A percentile compares a stretch with the other conserved stretches of the same genome.
phyloP scores from a whole-genome alignment of 2,113 vertebrate species.

The Diglossa brunneiventris region DNA sequence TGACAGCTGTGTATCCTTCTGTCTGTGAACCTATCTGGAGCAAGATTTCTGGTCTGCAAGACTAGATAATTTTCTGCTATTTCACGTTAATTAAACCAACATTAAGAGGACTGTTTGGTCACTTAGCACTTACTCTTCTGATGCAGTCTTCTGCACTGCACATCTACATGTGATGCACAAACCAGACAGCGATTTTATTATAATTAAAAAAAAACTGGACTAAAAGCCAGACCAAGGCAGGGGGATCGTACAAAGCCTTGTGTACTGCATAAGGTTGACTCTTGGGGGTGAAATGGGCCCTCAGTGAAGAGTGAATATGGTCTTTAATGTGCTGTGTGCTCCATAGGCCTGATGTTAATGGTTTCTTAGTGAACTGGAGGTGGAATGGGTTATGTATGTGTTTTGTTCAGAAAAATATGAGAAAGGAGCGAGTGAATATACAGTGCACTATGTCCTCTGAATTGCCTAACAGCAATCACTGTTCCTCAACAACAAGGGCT shows the following conservation, averaged over 20 bases:
- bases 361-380: neutral
- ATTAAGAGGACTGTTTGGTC: neutral
- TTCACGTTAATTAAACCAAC: neutral
- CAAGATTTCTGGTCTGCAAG: neutral
- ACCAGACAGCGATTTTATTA: neutral
- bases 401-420: neutral
- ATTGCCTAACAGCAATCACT: neutral
- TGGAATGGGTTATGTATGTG: neutral
- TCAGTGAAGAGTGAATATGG: neutral
- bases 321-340: neutral
- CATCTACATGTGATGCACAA: neutral
- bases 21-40: neutral
- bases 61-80: neutral
- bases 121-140: neutral
- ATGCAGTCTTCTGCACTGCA: neutral
- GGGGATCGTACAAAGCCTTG: neutral
- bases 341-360: neutral
- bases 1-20: conserved; percentile 94
- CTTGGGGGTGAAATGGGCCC: neutral
- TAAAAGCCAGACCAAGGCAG: neutral
- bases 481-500: neutral
- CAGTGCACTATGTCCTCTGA: neutral
- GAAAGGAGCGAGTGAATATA: neutral
- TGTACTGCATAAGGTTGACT: neutral
- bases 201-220: neutral